Evolutionary conservation across 2,888 invertebrate species (phyloP).

Genomic region (Macaria notata): DNA sequence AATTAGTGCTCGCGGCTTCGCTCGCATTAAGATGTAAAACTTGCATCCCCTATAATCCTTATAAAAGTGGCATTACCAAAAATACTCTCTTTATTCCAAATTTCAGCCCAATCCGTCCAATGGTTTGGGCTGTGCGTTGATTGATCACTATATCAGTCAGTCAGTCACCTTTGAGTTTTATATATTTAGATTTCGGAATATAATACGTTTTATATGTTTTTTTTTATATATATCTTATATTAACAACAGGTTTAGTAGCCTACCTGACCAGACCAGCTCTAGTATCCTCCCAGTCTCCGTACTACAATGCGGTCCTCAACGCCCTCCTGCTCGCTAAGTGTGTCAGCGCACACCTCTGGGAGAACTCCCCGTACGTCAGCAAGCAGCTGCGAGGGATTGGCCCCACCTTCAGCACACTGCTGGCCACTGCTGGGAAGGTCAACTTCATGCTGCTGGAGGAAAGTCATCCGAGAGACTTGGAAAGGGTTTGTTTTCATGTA

Average conservation of each 20-base stretch:
- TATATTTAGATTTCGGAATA: no score
- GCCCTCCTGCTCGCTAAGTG: conserved; percentile 86
- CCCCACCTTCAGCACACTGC: conserved; percentile 82
- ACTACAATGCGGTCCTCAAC: conserved; percentile 81
- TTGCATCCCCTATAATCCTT: no score
- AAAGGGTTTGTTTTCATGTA: conserved; percentile 80
- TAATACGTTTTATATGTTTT: no score
- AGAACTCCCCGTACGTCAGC: conserved; percentile 85
- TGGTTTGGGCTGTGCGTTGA: no score
- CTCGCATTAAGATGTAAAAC: no score
- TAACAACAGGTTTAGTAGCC: conserved; percentile 76
- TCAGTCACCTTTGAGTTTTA: no score
- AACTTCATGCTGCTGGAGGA: conserved; percentile 84
- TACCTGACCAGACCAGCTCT: conserved; percentile 73
- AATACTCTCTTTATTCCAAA: no score
- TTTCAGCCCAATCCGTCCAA: no score
- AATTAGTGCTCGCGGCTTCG: no score
- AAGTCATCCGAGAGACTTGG: conserved; percentile 88
- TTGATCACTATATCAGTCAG: no score
- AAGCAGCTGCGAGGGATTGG: conserved; percentile 89
- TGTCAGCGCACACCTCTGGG: conserved; percentile 87
- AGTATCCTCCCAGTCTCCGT: conserved; percentile 49
- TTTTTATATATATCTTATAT: no score
- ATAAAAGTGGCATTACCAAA: no score
- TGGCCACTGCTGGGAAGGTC: conserved; percentile 86